These are phyloP conservation scores for Bilobella aurantiaca DNA, from an alignment of 1,140 invertebrate species.

Conservation along the genomic window DNA sequence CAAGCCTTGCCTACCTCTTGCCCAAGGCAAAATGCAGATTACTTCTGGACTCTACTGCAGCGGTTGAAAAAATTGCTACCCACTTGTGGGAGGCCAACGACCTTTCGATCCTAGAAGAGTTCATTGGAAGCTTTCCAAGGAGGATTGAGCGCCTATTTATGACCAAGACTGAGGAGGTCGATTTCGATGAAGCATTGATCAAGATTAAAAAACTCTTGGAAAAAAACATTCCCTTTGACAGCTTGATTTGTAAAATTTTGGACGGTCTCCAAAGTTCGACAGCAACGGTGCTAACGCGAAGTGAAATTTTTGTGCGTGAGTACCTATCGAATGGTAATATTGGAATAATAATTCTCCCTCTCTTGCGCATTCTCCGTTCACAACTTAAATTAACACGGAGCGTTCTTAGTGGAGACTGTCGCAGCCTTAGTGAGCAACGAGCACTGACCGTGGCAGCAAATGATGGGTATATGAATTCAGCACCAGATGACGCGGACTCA, in stretches of 20 bases:
- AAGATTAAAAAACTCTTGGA: neutral
- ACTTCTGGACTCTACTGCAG: neutral
- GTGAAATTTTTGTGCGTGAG: neutral
- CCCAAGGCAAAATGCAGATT: neutral
- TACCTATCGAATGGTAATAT: neutral
- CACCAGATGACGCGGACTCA: neutral
- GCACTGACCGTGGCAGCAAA: neutral
- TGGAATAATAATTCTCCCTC: slow-evolving; percentile 60
- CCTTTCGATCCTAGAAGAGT: neutral
- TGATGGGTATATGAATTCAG: neutral
- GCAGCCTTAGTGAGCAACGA: neutral
- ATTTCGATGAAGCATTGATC: neutral
- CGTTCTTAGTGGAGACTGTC: neutral
- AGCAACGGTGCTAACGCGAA: neutral
- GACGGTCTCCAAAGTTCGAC: neutral
- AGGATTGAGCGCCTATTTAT: neutral
- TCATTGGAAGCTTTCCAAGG: neutral
- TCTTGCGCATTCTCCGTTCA: slow-evolving; percentile 66
- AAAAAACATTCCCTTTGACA: slow-evolving; percentile 40
- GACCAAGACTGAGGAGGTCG: neutral
- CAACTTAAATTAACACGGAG: neutral
- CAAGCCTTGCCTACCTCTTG: neutral
- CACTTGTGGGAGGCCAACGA: neutral
- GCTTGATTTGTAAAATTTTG: slow-evolving; percentile 11
- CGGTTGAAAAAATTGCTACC: neutral